phyloP scores from a whole-genome alignment of 2,797 vertebrate genomes.

The Furcifer pardalis region DNA sequence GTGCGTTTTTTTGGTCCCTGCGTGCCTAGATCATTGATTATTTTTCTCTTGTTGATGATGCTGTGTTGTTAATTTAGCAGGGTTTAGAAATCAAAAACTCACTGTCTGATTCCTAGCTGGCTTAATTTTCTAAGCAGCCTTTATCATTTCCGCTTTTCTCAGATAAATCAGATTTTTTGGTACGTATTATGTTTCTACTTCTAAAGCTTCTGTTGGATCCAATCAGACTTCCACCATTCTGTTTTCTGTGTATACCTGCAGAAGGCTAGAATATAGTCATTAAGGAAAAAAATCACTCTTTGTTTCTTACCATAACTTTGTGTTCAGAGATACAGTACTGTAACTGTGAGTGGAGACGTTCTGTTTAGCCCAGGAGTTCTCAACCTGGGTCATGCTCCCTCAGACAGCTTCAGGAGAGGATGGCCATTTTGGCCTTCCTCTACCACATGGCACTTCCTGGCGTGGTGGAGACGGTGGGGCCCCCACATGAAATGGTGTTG shows the following conservation, averaged over 20 bases:
- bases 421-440: too few species aligned
- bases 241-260: neutral
- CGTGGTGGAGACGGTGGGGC: too few species aligned
- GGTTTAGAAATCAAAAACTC: neutral
- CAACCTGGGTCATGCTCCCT: too few species aligned
- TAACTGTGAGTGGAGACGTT: neutral
- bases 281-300: neutral
- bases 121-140: too few species aligned
- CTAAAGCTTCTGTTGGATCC: neutral
- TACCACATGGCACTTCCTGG: too few species aligned
- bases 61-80: neutral
- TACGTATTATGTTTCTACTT: neutral
- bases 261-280: neutral
- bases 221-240: neutral
- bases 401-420: too few species aligned
- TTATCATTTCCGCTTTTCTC: neutral
- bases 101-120: neutral
- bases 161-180: neutral
- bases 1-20: neutral
- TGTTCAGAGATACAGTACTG: neutral
- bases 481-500: too few species aligned
- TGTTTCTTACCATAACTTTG: neutral
- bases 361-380: neutral
- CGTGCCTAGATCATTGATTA: slow-evolving; percentile 10
- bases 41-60: neutral